phyloP scores from a whole-genome alignment of 2,113 vertebrate species.

The Hyla sarda region DNA sequence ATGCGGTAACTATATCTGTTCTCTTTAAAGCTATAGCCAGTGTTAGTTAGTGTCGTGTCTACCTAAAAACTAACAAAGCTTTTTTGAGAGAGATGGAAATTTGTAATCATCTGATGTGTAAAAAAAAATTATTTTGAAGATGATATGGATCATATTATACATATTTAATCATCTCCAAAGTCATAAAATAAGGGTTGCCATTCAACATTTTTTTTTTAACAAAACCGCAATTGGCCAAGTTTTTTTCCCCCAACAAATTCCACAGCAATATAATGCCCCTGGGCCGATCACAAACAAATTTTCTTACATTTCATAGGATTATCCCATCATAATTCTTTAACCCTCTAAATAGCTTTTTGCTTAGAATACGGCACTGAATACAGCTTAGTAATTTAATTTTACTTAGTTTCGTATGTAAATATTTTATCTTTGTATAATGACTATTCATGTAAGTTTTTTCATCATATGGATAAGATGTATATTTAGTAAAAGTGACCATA shows the following conservation, averaged over 20 bases:
- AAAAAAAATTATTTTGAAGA: neutral
- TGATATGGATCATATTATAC: neutral
- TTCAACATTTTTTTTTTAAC: neutral
- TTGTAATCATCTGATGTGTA: neutral
- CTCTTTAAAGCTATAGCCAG: neutral
- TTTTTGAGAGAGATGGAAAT: neutral
- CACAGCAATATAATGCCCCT: neutral
- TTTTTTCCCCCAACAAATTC: neutral
- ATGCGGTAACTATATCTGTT: no score
- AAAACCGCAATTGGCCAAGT: neutral
- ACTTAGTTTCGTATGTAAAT: constrained; percentile 23
- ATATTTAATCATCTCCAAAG: neutral
- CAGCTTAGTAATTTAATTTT: constrained; percentile 4
- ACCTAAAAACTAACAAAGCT: neutral
- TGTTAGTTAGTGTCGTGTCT: no score
- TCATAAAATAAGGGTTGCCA: neutral
- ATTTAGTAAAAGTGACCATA: constrained; percentile 32
- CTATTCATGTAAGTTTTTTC: constrained; percentile 1
- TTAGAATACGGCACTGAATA: neutral
- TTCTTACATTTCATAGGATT: neutral
- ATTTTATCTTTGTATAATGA: constrained; percentile 41
- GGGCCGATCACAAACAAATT: neutral
- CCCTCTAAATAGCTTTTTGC: neutral
- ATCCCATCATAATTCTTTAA: no score
- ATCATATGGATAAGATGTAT: constrained; percentile 31